Evolutionary conservation across 2,113 vertebrate species (phyloP), one percentile per base, ranked within the genome.

Genomic region (Embiotoca jacksoni): DNA sequence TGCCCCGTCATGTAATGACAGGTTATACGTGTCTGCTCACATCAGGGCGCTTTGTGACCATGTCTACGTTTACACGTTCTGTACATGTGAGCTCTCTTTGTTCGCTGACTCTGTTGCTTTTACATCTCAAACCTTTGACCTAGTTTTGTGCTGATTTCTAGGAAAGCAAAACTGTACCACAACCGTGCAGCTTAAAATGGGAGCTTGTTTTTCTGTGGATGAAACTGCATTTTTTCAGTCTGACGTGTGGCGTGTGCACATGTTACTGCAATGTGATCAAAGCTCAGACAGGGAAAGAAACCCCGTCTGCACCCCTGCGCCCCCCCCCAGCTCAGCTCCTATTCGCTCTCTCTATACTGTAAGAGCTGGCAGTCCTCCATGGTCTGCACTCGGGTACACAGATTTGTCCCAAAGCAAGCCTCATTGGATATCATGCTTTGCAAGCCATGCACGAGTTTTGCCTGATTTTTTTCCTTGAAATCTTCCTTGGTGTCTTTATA

Each of bases 101-200:
- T 35, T 78, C 41, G 39, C 8, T 31, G 7, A 3, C 44, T 39
- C 58, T 37, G 35, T 5, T 33, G 15, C 52, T 35, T 65, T 58
- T 46, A 9, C 36, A 35, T 52, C 66, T 36, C 13, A 56, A 47
- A 90, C 87, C 86, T 89, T 85, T 89, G 62, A 62, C 87, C 82
- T n/a, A 90, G 16, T 90, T 85, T 62, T 14, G 2, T 0, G 36
- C 8, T 30, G 52, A 58, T 60, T 88, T 87, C 76, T 71, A 36
- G 33, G 86, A 89, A 89, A 60, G 9, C 30, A 47, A 32, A 72
- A 2, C 54, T 23, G 59, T 52, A 30, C 59, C n/a, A 30, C 62
- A 64, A 71, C 10, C 41, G 3, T 23, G 3, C 23, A 10, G 37
- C 23, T 65, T 36, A 33, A 53, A 64, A 68, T 23, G 33, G 54